Percentiles rank a stretch among this genome's conserved stretches.
Conservation (phyloP, 2,113 vertebrate species). For the Agelaius tricolor region DNA sequence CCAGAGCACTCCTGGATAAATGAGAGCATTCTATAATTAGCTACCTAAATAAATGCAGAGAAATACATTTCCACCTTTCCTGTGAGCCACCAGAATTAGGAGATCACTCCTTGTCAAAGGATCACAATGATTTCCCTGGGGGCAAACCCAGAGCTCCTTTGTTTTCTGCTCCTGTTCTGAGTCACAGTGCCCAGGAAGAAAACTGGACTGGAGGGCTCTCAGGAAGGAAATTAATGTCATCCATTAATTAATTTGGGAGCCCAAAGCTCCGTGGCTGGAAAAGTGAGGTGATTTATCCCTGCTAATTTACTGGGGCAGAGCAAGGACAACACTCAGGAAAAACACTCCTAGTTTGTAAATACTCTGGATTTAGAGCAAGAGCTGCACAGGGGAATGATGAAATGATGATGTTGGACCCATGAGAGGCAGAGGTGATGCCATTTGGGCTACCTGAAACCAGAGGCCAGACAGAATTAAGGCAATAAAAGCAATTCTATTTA, state of each 20-base stretch:
- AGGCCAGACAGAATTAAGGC: rapidly evolving
- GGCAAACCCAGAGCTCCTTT: not conserved
- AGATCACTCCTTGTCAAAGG: not conserved
- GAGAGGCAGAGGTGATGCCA: not conserved
- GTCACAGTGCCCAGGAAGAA: not conserved
- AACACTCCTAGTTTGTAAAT: not conserved
- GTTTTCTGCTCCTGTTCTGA: not conserved
- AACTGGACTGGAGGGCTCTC: not conserved
- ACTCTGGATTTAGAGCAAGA: not conserved
- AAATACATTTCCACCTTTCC: not conserved
- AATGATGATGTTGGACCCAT: too few relatives aligned
- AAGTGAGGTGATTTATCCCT: not conserved
- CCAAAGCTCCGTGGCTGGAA: not conserved
- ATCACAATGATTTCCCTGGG: not conserved
- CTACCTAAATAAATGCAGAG: not conserved
- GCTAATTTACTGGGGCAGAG: not conserved
- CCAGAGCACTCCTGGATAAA: not conserved
- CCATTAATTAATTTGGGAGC: not conserved
- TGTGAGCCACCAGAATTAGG: not conserved
- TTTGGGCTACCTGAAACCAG: not conserved
- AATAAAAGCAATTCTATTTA: not conserved
- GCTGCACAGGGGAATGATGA: not conserved
- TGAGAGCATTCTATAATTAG: not conserved
- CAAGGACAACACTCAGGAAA: too few relatives aligned
- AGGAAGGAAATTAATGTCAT: not conserved